A percentile compares a stretch with the other conserved stretches of the same genome.
These are phyloP conservation scores for Gadopsis bispinosus DNA, from an alignment of 2,797 vertebrate genomes.

Conservation along the genomic window DNA sequence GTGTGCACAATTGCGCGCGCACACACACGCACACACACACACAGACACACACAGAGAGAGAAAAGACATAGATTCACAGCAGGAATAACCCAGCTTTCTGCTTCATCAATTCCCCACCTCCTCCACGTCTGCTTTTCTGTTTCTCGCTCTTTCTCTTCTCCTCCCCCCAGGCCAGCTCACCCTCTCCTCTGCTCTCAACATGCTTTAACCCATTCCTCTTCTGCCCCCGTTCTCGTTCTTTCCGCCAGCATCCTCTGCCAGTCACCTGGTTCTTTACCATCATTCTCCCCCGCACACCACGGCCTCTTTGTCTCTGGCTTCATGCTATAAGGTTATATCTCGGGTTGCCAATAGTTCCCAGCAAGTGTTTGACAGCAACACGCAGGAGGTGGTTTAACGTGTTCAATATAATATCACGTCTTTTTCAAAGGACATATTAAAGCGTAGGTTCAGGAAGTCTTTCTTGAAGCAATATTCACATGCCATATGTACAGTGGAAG, in stretches of 20 bases:
- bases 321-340: conserved; percentile 15
- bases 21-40: conserved; percentile 21
- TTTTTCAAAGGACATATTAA: not conserved
- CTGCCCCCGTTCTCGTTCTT: conserved; percentile 52
- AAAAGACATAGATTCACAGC: conserved; percentile 77
- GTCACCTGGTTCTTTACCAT: conserved; percentile 54
- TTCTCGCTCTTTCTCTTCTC: conserved; percentile 74
- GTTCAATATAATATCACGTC: not conserved
- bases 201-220: conserved; percentile 76
- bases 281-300: conserved; percentile 20
- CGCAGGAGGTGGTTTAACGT: conserved; percentile 15
- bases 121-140: conserved; percentile 79
- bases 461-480: not conserved
- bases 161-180: conserved; percentile 79
- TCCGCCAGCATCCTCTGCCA: conserved; percentile 50
- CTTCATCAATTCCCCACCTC: conserved; percentile 84
- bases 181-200: conserved; percentile 71
- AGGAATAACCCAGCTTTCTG: conserved; percentile 84
- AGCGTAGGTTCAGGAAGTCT: not conserved
- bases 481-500: not conserved
- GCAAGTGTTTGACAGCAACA: conserved; percentile 14
- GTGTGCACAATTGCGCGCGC: conserved; percentile 9
- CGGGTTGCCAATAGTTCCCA: conserved; percentile 30
- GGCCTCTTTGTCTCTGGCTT: conserved; percentile 56
- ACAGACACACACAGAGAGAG: conserved; percentile 36